phyloP scores from a whole-genome alignment of 2,888 invertebrate species.

The Eilema caniola region DNA sequence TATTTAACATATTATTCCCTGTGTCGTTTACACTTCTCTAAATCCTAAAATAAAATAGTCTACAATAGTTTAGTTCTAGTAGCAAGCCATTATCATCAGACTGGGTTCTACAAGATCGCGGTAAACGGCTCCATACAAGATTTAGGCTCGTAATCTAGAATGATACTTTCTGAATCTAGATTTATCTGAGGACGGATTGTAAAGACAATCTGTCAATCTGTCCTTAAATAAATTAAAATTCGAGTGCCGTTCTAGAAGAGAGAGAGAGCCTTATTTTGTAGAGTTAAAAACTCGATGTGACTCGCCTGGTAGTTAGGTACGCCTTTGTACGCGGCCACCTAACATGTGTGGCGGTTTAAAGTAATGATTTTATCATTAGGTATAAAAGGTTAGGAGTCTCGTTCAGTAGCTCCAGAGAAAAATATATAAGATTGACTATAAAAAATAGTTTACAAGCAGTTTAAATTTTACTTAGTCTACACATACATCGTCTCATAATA shows the following conservation, averaged over 20 bases:
- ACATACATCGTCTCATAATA: neutral
- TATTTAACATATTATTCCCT: conserved; percentile 6
- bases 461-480: neutral
- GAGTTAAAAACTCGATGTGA: neutral
- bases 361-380: neutral
- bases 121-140: neutral
- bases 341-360: neutral
- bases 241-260: no score
- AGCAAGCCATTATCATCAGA: neutral
- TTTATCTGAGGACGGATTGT: no score
- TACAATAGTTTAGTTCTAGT: neutral
- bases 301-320: neutral
- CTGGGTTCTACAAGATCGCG: neutral
- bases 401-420: neutral
- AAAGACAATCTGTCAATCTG: no score
- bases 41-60: neutral
- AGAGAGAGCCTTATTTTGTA: neutral
- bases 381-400: neutral
- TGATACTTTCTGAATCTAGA: no score
- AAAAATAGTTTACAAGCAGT: neutral
- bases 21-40: conserved; percentile 4
- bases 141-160: neutral
- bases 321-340: neutral
- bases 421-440: neutral
- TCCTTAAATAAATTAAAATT: no score